These are phyloP conservation scores for Nemopilema nomurai DNA, from an alignment of 30 jellyfish, hydroid and myxozoan genomes.

Conservation along the genomic window DNA sequence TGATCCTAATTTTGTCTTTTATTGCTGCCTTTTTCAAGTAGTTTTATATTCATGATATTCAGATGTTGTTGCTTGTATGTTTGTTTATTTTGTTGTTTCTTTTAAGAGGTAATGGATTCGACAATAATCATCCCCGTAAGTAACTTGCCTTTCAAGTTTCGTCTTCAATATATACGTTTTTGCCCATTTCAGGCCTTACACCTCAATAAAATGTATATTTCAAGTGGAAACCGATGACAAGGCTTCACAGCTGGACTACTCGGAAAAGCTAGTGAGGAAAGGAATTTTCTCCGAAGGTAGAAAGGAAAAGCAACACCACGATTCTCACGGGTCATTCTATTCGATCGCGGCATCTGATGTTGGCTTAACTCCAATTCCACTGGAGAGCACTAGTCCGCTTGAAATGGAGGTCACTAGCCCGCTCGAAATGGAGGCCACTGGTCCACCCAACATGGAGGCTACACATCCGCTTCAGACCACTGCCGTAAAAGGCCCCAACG, in stretches of 20 bases:
- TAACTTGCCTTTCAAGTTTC: background rate
- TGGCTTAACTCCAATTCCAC: background rate
- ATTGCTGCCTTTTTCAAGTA: no score
- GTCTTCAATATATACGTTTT: background rate
- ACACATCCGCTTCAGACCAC: background rate
- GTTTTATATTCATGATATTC: no score
- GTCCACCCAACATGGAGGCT: background rate
- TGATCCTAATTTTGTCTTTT: no score
- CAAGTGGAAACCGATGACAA: slow-evolving; percentile 19
- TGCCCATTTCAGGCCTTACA: slow-evolving; percentile 29
- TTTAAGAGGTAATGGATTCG: no score
- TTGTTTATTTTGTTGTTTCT: no score
- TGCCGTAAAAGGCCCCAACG: background rate
- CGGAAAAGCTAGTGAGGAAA: background rate
- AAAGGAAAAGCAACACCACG: background rate
- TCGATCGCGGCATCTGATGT: background rate
- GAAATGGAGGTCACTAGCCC: background rate
- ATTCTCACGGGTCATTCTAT: background rate
- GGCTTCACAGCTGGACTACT: background rate
- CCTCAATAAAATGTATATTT: slow-evolving; percentile 52
- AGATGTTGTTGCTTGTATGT: no score
- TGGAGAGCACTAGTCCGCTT: background rate
- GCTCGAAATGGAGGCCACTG: no score
- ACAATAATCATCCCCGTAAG: no score
- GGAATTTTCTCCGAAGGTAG: background rate